These are phyloP conservation scores for Hormaphis cornu DNA, from an alignment of 1,140 invertebrate species.

Conservation along the genomic window DNA sequence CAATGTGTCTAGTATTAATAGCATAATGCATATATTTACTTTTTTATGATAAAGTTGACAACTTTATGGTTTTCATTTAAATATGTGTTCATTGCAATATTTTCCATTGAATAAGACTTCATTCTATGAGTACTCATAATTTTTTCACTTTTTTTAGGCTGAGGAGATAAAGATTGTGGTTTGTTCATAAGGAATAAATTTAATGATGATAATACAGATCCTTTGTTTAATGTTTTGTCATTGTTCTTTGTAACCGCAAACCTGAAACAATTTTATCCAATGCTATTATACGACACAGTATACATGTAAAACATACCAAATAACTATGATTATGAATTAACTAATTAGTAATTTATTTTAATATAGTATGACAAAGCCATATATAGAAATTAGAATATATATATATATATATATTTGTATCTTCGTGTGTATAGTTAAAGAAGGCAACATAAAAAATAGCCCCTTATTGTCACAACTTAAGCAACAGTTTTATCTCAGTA, in stretches of 20 bases:
- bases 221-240: neutral
- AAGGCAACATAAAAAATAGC: no score
- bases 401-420: no score
- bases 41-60: slow-evolving; percentile 10
- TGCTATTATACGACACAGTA: neutral
- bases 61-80: slow-evolving; percentile 18
- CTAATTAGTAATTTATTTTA: no score
- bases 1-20: neutral
- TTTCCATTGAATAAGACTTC: slow-evolving; percentile 29
- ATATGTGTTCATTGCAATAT: slow-evolving; percentile 22
- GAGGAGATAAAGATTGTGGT: slow-evolving; percentile 9
- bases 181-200: slow-evolving; percentile 18
- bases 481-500: no score
- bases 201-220: slow-evolving; percentile 15
- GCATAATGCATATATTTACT: slow-evolving; percentile 10
- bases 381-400: no score
- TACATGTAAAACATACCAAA: no score
- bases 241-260: slow-evolving; percentile 7
- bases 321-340: no score
- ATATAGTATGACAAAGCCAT: no score
- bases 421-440: no score
- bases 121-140: slow-evolving; percentile 13
- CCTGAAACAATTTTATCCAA: neutral
- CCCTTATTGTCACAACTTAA: no score
- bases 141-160: slow-evolving; percentile 15